These are phyloP conservation scores for Caranx ignobilis DNA, from an alignment of 2,113 vertebrate genomes.

Conservation along the genomic window DNA sequence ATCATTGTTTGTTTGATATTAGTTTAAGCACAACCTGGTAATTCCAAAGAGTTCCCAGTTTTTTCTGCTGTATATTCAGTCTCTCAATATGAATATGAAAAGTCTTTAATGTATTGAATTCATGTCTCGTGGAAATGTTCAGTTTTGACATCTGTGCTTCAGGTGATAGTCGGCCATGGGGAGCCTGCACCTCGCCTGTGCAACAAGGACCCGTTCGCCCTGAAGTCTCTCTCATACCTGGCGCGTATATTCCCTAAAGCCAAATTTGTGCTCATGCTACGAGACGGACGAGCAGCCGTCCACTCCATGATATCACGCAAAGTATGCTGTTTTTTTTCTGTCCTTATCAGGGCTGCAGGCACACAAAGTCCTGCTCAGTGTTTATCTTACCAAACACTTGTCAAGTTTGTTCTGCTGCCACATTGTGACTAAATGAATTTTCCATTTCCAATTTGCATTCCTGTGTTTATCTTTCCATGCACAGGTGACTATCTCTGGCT, in stretches of 20 bases:
- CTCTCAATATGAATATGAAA: neutral
- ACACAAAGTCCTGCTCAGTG: neutral
- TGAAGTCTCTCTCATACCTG: constrained; percentile 93
- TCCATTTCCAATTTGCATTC: neutral
- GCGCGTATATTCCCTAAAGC: constrained; percentile 93
- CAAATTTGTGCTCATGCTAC: constrained; percentile 93
- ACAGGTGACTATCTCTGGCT: constrained; percentile 93
- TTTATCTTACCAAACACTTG: constrained; percentile 10
- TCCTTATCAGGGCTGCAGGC: neutral
- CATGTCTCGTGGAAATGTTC: neutral
- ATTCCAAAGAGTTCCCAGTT: no score
- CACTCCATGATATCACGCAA: constrained; percentile 97
- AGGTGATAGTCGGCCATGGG: constrained; percentile 95
- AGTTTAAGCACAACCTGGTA: no score
- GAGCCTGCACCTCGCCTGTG: constrained; percentile 92
- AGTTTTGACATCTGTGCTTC: constrained; percentile 55
- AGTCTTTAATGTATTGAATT: neutral
- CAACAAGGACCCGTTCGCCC: constrained; percentile 94
- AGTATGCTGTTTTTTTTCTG: constrained; percentile 40
- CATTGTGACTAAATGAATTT: neutral
- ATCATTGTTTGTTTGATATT: no score
- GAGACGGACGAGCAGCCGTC: constrained; percentile 91
- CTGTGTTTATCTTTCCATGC: neutral
- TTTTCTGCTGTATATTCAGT: neutral
- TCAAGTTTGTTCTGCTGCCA: neutral